Conservation (phyloP, 2,888 invertebrate genomes). For the Dryobotodes eremita region DNA sequence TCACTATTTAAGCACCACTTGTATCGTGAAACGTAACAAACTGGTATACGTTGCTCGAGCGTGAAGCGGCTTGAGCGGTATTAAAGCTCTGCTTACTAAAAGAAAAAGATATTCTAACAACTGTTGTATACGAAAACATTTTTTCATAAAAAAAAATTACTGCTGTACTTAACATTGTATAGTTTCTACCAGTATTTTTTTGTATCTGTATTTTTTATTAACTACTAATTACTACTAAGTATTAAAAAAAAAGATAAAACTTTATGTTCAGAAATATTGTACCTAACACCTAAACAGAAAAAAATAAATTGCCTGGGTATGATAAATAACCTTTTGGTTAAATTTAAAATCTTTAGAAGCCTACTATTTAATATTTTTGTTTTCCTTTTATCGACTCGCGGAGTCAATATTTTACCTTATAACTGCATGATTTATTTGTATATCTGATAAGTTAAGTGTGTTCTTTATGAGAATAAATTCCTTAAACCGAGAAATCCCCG, state of each 20-base stretch:
- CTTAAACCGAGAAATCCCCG: not conserved
- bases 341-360: not conserved
- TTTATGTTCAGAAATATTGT: too few relatives aligned
- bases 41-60: not conserved
- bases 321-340: not conserved
- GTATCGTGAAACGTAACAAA: not conserved
- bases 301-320: not conserved
- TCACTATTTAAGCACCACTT: not conserved
- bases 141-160: too few relatives aligned
- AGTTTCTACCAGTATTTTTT: not conserved
- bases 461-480: not conserved
- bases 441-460: not conserved
- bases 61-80: not conserved
- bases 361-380: too few relatives aligned
- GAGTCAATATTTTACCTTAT: too few relatives aligned
- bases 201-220: too few relatives aligned
- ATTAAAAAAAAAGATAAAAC: not conserved
- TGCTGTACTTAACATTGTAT: too few relatives aligned
- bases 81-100: not conserved
- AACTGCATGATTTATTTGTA: not conserved
- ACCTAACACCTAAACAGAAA: not conserved
- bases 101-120: not conserved
- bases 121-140: not conserved
- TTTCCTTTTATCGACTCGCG: not conserved
- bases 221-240: too few relatives aligned